Evolutionary conservation across 2,888 invertebrate species (phyloP).

Genomic region (Lobophora halterata): DNA sequence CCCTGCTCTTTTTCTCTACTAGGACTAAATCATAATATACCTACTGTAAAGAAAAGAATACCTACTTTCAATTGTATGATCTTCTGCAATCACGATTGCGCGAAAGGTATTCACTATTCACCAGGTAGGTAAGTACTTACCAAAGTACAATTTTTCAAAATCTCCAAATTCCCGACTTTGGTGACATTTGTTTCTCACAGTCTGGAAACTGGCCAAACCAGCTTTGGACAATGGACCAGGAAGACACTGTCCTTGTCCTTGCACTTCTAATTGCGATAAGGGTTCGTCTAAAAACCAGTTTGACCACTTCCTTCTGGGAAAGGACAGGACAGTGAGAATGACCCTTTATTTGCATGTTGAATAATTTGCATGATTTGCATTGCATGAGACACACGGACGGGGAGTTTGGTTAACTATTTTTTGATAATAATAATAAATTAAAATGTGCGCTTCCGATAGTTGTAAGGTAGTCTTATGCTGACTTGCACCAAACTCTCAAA

Average conservation of each 20-base stretch:
- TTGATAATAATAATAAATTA: neutral
- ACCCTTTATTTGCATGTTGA: conserved; percentile 39
- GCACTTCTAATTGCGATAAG: conserved; percentile 38
- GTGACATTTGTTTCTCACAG: conserved; percentile 45
- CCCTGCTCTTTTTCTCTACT: too few species aligned
- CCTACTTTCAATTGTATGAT: too few species aligned
- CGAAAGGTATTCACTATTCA: too few species aligned
- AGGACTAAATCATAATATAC: too few species aligned
- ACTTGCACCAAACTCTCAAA: too few species aligned
- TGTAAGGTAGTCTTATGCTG: too few species aligned
- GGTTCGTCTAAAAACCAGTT: conserved; percentile 66
- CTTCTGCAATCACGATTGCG: too few species aligned
- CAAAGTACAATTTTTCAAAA: neutral
- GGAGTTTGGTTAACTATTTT: conserved; percentile 2
- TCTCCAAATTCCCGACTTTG: neutral
- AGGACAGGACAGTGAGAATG: conserved; percentile 31
- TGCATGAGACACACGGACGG: conserved; percentile 31
- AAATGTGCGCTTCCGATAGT: too few species aligned
- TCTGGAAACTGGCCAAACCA: conserved; percentile 58
- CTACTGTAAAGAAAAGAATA: too few species aligned
- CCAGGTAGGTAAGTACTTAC: too few species aligned
- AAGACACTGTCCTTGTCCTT: conserved; percentile 55
- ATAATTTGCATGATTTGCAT: too few species aligned
- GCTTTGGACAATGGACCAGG: conserved; percentile 71
- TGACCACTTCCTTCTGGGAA: conserved; percentile 58